Base-by-base conservation (phyloP, 1,140 invertebrate species). In the Harpegnathos saltator region DNA sequence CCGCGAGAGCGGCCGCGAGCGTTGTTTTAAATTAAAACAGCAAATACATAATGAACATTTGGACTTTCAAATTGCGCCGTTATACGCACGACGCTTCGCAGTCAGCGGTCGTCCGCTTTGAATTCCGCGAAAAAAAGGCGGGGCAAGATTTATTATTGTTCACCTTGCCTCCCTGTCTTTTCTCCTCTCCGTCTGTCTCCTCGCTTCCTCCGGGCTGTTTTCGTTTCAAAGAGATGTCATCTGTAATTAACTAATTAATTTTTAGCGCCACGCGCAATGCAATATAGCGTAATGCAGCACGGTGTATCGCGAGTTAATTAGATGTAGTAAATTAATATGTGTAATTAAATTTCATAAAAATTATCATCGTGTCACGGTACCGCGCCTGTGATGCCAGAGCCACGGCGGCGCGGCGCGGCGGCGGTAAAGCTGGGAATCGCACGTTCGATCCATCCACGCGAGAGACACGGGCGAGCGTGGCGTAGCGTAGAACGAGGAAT, bases 1-100 rank as follows among this genome's bases (percentile, higher is more conserved):
- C n/a, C 14, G n/a, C n/a, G n/a, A n/a, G n/a, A n/a, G n/a, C 24
- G 17, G n/a, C 38, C 63, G n/a, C 24, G 17, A 22, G 3, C 63
- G 38, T 48, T 78, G 75, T 69, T 71, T 69, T 71, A 59, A 78
- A 71, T 80, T 71, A 80, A 80, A 71, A 80, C 71, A 22, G 75
- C 75, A 80, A 80, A 80, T 80, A 80, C 65, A 58, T 80, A 71
- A 58, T 48, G 24, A 71, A 80, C 52, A 71, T 71, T 71, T 71
- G n/a, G 52, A 59, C 52, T 71, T 80, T 69, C 29, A 48, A 80
- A 69, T 78, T 58, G 33, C 61, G 24, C n/a, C 50, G 33, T 48
- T 48, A 19, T 19, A 19, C 54, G 24, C n/a, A n/a, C 24, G n/a
- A 4, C 44, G 19, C 9, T 5, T 38, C 26, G 33, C 19, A 15